Evolutionary conservation across 2,888 invertebrate species (phyloP).

Genomic region (Agonopterix arenella): DNA sequence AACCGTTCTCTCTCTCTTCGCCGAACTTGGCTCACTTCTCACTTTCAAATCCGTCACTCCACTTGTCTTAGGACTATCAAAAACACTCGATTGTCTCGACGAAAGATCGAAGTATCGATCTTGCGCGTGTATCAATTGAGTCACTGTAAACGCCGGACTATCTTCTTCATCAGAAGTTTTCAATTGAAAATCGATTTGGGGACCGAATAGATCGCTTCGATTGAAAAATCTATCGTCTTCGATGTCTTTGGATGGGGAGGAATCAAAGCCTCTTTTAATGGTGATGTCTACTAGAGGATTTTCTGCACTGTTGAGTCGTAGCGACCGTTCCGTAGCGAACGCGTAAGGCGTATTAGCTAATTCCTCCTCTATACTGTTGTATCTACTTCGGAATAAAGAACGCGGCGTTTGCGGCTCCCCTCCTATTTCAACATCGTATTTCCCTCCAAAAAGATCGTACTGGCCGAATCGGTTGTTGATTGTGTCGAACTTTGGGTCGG

Average conservation of each 20-base stretch:
- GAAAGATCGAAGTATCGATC: conserved; percentile 66
- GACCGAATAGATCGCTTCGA: conserved; percentile 48
- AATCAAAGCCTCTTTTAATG: conserved; percentile 25
- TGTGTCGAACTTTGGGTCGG: conserved; percentile 59
- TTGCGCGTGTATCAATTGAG: conserved; percentile 65
- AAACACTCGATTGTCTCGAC: conserved; percentile 26
- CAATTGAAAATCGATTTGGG: conserved; percentile 38
- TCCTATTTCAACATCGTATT: conserved; percentile 37
- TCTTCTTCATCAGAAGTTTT: conserved; percentile 24
- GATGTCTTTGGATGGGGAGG: conserved; percentile 51
- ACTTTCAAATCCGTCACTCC: conserved; percentile 22
- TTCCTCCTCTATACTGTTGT: conserved; percentile 71
- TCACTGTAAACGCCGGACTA: conserved; percentile 58
- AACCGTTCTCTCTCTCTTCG: conserved; percentile 12
- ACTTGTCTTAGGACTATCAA: conserved; percentile 13
- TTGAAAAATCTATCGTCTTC: conserved; percentile 59
- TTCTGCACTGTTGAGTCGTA: conserved; percentile 29
- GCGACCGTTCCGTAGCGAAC: conserved; percentile 54
- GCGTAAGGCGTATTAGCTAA: conserved; percentile 72
- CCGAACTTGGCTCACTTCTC: conserved; percentile 36
- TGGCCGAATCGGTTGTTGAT: conserved; percentile 63
- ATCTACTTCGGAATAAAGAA: conserved; percentile 65
- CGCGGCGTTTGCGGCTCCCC: conserved; percentile 38
- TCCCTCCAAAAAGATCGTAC: conserved; percentile 64
- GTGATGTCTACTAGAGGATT: conserved; percentile 48